Evolutionary conservation across 1,140 invertebrate genomes (phyloP).

Genomic region (Drosophila prosaltans): DNA sequence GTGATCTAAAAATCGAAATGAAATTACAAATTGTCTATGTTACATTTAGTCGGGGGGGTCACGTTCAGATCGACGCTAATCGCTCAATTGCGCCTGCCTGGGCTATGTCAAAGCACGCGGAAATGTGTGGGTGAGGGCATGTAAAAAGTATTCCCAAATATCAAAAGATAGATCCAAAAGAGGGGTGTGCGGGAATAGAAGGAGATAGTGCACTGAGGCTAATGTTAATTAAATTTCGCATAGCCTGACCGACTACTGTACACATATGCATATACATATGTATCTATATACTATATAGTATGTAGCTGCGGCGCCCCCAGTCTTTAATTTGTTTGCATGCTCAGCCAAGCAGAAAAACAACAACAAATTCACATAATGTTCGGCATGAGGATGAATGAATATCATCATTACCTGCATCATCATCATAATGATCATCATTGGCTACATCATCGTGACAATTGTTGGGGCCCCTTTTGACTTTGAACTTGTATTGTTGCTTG

Average conservation of each 20-base stretch:
- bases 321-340: constrained; percentile 78
- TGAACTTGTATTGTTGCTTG: constrained; percentile 64
- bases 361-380: constrained; percentile 64
- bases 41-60: constrained; percentile 35
- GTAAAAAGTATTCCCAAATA: constrained; percentile 25
- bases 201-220: constrained; percentile 33
- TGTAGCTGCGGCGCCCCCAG: constrained; percentile 51
- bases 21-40: constrained; percentile 37
- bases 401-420: constrained; percentile 31
- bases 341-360: constrained; percentile 74
- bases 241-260: constrained; percentile 15
- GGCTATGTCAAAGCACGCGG: constrained; percentile 53
- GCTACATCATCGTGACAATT: neutral
- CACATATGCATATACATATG: no score
- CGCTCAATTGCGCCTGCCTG: constrained; percentile 57
- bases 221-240: constrained; percentile 74
- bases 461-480: constrained; percentile 54
- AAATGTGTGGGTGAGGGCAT: constrained; percentile 64
- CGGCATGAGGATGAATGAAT: constrained; percentile 25
- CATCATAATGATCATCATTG: constrained; percentile 30
- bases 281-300: neutral
- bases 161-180: constrained; percentile 11
- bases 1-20: constrained; percentile 69
- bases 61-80: constrained; percentile 67
- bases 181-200: neutral